Percentiles rank a stretch among this genome's conserved stretches.
These are phyloP conservation scores for Trachymyrmex septentrionalis DNA, from an alignment of 1,140 invertebrate genomes.

Conservation along the genomic window DNA sequence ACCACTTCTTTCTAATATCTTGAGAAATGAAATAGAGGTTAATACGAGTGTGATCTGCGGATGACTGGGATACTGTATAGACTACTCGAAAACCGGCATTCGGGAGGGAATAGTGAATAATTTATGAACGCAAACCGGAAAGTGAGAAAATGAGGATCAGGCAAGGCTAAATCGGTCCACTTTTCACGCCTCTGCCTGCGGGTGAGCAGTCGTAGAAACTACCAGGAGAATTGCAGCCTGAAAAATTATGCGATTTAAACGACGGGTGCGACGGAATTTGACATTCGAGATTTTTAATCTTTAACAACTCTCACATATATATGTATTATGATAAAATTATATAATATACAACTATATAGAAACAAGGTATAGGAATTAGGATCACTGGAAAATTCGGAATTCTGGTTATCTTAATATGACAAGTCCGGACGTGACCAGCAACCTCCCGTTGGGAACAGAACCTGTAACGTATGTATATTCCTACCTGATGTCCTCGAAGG, in stretches of 20 bases:
- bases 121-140: conserved; percentile 31
- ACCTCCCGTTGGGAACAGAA: conserved; percentile 69
- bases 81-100: conserved; percentile 1
- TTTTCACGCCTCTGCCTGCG: conserved; percentile 31
- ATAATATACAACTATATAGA: no score
- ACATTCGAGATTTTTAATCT: conserved; percentile 20
- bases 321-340: no score
- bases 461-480: conserved; percentile 70
- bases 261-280: neutral
- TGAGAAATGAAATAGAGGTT: conserved; percentile 17
- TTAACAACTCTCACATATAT: no score
- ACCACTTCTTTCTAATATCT: neutral
- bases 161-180: conserved; percentile 38
- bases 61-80: conserved; percentile 38
- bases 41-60: conserved; percentile 28
- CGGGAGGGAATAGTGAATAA: conserved; percentile 31
- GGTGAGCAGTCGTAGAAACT: neutral
- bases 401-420: conserved; percentile 77
- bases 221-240: conserved; percentile 24
- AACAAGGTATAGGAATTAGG: no score
- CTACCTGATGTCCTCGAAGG: conserved; percentile 67
- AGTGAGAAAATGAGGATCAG: neutral
- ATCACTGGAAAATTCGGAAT: conserved; percentile 52
- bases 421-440: conserved; percentile 68
- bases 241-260: conserved; percentile 34